Base-by-base conservation (phyloP, 1,140 invertebrate species). In the Chymomyza costata region DNA sequence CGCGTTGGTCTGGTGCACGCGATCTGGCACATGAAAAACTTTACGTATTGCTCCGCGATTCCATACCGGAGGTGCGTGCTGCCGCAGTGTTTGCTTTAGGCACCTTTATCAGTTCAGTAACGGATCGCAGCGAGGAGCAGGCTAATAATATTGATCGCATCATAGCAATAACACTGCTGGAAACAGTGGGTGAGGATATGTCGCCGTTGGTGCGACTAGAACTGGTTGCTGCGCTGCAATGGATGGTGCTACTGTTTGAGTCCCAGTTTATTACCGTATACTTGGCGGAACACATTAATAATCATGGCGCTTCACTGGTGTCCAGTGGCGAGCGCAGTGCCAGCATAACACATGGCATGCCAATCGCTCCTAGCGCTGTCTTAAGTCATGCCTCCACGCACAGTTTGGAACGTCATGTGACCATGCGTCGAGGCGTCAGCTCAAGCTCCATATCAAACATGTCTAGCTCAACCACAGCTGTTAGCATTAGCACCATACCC, bases 1-100 rank as follows among this genome's bases (percentile, higher is more conserved):
- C 97, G 14, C 89, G 96, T 51, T 98, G 97, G 97, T 95, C 94
- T 39, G 97, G 96, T 6, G 97, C 96, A 8, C 88, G 97, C n/a
- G 96, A 98, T 83, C 92, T 92, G 56, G 97, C 97, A 5, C 96
- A 98, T 87, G 97, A 99, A 85, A 98, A 98, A 87, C 88, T 98
- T 1, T 94, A 92, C 67, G 89, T 86, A 21, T 87, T 97, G 38
- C 87, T 98, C 6, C 87, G 89, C 46, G 95, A 97, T 87, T 87
- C 90, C 19, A 90, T 92, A 28, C 94, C 96, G 16, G 95, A 98
- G 89, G 95, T 98, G 16, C 88, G 97, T 46, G 94, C 95, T 13
- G 93, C 95, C 6, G 92, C 93, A 35, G 95, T 97, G 6, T 98
- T 92, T 87, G 96, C 97, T 5, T 88, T 98, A 50, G 97, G 96